phyloP scores from a whole-genome alignment of 2,797 vertebrate genomes.

The Helostoma temminkii region DNA sequence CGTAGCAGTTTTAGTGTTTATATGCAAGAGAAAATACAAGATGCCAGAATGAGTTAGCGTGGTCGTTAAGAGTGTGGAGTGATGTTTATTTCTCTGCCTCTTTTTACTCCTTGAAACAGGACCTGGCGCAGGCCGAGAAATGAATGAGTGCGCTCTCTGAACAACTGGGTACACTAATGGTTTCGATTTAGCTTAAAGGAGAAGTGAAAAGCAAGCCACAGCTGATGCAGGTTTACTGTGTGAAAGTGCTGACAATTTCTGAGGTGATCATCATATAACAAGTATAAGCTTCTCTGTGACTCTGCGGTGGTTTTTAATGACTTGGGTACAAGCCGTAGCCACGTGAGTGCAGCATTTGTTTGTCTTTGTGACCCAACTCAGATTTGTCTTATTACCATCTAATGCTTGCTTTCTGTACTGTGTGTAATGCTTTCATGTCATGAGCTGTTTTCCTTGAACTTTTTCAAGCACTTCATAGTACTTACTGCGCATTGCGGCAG shows the following conservation, averaged over 20 bases:
- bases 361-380: not conserved
- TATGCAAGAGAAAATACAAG: conserved; percentile 50
- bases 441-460: not conserved
- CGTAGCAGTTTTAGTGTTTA: conserved; percentile 27
- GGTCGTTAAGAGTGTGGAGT: conserved; percentile 38
- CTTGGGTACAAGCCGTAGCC: conserved; percentile 5
- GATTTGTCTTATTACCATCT: not conserved
- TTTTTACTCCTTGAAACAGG: conserved; percentile 50
- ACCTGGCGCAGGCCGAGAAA: conserved; percentile 39
- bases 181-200: conserved; percentile 62
- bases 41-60: conserved; percentile 42
- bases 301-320: conserved; percentile 33
- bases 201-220: conserved; percentile 42
- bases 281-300: conserved; percentile 18
- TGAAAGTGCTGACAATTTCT: conserved; percentile 57
- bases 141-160: conserved; percentile 57
- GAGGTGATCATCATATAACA: conserved; percentile 28
- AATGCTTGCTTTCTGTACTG: not conserved
- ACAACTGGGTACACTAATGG: conserved; percentile 69
- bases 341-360: not conserved
- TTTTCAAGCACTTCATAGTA: not conserved
- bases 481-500: not conserved
- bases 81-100: conserved; percentile 53
- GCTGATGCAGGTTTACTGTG: conserved; percentile 43
- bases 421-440: not conserved